A percentile compares a stretch with the other conserved stretches of the same genome.
Conservation (phyloP, 2,113 vertebrate species). For the Empidonax alnorum region DNA sequence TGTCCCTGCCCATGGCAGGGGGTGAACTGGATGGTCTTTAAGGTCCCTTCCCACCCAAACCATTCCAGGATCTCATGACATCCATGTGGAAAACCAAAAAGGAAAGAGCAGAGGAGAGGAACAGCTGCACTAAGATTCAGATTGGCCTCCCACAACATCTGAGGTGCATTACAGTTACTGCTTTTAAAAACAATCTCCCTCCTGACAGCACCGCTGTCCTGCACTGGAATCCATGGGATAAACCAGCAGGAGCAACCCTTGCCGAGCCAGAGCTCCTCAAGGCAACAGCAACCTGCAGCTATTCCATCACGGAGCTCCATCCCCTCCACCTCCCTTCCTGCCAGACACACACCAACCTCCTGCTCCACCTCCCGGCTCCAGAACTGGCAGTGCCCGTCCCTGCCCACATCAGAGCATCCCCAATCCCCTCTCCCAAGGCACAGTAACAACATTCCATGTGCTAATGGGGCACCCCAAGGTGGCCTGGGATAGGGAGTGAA, state of each 20-base stretch:
- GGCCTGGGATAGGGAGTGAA: background rate
- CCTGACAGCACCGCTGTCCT: background rate
- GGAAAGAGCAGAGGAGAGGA: rapidly evolving
- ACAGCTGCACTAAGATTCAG: background rate
- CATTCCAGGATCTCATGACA: background rate
- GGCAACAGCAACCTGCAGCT: background rate
- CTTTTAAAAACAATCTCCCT: background rate
- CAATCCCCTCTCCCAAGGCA: background rate
- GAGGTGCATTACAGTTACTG: rapidly evolving
- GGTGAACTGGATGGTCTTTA: background rate
- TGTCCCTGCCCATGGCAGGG: background rate
- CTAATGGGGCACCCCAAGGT: constrained; percentile 42
- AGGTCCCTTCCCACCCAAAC: background rate
- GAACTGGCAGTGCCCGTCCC: background rate
- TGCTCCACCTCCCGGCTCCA: background rate
- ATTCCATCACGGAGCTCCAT: background rate
- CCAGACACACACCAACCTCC: background rate
- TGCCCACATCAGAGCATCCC: background rate
- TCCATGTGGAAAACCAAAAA: background rate
- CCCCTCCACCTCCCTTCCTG: background rate
- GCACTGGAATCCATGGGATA: background rate
- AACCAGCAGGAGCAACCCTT: background rate
- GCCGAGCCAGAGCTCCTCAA: background rate
- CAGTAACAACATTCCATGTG: rapidly evolving
- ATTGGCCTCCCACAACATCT: no score